phyloP scores from a whole-genome alignment of 2,888 invertebrate species.

The Lacanobia oleracea region DNA sequence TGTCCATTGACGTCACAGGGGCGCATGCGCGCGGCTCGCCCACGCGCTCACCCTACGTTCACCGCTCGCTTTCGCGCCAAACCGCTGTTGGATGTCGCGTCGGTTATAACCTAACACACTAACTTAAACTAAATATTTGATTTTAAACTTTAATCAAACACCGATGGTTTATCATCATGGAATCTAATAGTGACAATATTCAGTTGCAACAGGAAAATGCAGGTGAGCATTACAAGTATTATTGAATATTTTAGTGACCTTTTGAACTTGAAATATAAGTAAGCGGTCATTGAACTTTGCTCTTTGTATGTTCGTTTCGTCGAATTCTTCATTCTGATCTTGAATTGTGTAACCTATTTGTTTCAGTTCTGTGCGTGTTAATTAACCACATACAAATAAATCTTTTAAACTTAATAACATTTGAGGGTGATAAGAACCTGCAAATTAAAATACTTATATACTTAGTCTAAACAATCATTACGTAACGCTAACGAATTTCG shows the following conservation, averaged over 20 bases:
- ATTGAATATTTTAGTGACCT: slow-evolving; percentile 61
- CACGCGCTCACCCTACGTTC: slow-evolving; percentile 75
- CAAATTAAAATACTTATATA: slow-evolving; percentile 12
- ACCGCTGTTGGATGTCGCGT: slow-evolving; percentile 80
- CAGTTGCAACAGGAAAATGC: slow-evolving; percentile 72
- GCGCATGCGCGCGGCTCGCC: slow-evolving; percentile 84
- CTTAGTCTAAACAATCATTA: slow-evolving; percentile 16
- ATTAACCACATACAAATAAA: slow-evolving; percentile 8
- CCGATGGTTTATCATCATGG: slow-evolving; percentile 73
- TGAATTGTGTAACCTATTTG: slow-evolving; percentile 32
- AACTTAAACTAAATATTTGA: slow-evolving; percentile 48
- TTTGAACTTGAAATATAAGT: slow-evolving; percentile 68
- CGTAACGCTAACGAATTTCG: not conserved
- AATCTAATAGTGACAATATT: slow-evolving; percentile 72
- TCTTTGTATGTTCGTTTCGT: slow-evolving; percentile 60
- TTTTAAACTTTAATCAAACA: slow-evolving; percentile 37
- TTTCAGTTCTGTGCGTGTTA: slow-evolving; percentile 16
- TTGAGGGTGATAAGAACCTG: slow-evolving; percentile 5
- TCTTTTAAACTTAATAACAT: slow-evolving; percentile 2
- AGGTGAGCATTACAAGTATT: slow-evolving; percentile 76
- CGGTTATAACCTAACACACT: slow-evolving; percentile 80
- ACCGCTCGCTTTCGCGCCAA: slow-evolving; percentile 86
- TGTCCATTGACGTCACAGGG: slow-evolving; percentile 82
- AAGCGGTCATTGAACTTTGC: slow-evolving; percentile 75
- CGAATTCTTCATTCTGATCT: slow-evolving; percentile 38